Evolutionary conservation across 1,140 invertebrate species (phyloP).

Genomic region (Apis florea): DNA sequence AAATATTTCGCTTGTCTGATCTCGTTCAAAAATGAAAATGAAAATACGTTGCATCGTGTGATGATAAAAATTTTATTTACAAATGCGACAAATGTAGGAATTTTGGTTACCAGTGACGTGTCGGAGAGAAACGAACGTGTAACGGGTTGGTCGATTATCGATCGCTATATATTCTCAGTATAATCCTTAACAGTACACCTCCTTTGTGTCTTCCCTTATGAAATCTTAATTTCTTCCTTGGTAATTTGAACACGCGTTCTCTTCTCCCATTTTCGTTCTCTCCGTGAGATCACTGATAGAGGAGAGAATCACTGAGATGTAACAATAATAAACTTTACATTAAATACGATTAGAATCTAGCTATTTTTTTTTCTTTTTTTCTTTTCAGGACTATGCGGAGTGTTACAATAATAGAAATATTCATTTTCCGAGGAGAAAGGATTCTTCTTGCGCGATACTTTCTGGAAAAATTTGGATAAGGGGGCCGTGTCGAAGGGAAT

Average conservation of each 20-base stretch:
- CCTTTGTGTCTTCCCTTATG: not conserved
- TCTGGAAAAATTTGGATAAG: not conserved
- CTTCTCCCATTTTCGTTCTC: constrained; percentile 42
- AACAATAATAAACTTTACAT: constrained; percentile 77
- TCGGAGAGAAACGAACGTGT: constrained; percentile 66
- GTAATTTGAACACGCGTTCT: not conserved
- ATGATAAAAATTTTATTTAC: constrained; percentile 81
- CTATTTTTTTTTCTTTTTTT: constrained; percentile 51
- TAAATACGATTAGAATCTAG: constrained; percentile 76
- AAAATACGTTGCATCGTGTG: constrained; percentile 62
- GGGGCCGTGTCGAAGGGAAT: constrained; percentile 23
- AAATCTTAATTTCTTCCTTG: not conserved
- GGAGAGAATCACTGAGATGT: constrained; percentile 74
- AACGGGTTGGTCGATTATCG: constrained; percentile 33
- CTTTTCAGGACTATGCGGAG: constrained; percentile 72
- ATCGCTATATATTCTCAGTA: constrained; percentile 29
- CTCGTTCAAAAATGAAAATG: not conserved
- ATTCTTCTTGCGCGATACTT: constrained; percentile 46
- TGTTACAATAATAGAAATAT: constrained; percentile 71
- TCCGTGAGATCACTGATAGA: constrained; percentile 69
- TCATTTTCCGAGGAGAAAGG: constrained; percentile 50
- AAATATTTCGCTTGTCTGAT: not conserved
- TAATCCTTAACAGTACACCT: not conserved
- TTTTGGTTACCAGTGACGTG: constrained; percentile 73
- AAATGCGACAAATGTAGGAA: constrained; percentile 80